Base-by-base conservation (phyloP, 2,113 vertebrate genomes). In the Protobothrops mucrosquamatus region DNA sequence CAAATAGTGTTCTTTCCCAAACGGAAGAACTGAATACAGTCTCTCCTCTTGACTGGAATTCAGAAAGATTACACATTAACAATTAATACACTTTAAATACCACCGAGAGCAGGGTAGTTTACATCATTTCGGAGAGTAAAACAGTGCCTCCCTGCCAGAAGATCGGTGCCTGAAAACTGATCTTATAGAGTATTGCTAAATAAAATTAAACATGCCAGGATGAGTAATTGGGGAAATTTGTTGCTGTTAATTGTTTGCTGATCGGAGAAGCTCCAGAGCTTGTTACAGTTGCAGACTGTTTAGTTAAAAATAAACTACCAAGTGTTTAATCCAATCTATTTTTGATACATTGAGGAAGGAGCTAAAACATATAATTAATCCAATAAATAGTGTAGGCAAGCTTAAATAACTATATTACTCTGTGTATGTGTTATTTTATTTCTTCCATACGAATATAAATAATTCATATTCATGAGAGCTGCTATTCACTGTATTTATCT, bases 61-160 rank as follows among this genome's bases (percentile, higher is more conserved):
- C 96, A 96, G 96, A 95, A 95, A 97, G 94, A 91, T 81, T 54
- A 89, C 96, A 94, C 97, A 97, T 97, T 97, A 97, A 97, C 93
- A 97, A 97, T 98, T 97, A 96, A 97, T 96, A 95, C 3, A 93
- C 93, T 93, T 97, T 96, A 96, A 96, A 95, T 92, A 93, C 88
- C 93, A 93, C 92, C 96, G 91, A 95, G 96, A 95, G 91, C 48
- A 59, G 93, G 85, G 57, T 97, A 85, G 94, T 97, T 96, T 96
- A 97, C 95, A 96, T 95, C 74, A 92, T 43, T 87, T 86, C 94
- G 92, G 96, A 96, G 89, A 96, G 95, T 89, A 94, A 94, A 96
- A 91, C 89, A 94, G 94, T 89, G 91, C 92, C 92, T 95, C 93
- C 94, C 91, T 89, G 91, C 61, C 48, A 93, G 93, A 89, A 94